Conservation (phyloP, 2,113 vertebrate species). For the Labeo catla region DNA sequence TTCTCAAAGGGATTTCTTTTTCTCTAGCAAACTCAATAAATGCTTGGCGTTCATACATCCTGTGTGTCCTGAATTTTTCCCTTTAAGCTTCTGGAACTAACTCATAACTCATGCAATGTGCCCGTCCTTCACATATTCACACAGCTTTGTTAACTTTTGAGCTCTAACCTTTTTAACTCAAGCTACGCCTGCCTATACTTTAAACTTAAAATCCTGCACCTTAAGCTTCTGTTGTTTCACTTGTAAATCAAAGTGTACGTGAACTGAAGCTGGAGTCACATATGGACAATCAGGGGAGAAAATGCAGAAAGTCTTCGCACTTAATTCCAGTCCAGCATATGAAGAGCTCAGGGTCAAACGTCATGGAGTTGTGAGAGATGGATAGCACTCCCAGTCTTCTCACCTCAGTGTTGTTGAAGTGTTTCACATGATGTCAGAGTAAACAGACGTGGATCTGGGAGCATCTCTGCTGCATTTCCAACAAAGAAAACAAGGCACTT, state of each 20-base stretch:
- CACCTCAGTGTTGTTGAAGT: constrained; percentile 8
- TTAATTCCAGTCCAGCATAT: background rate
- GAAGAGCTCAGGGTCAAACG: background rate
- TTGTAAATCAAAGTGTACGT: background rate
- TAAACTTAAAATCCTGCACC: background rate
- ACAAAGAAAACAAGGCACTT: background rate
- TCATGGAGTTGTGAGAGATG: constrained; percentile 8
- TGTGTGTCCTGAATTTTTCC: constrained; percentile 1
- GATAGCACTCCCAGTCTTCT: background rate
- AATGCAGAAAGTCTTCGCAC: background rate
- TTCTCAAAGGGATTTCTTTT: background rate
- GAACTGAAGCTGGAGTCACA: background rate
- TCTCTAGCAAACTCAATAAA: constrained; percentile 15
- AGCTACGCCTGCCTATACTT: background rate
- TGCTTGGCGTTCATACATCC: background rate
- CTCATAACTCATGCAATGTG: background rate
- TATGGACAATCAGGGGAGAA: background rate
- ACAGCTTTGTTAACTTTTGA: constrained; percentile 1
- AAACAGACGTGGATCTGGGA: background rate
- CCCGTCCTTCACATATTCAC: background rate
- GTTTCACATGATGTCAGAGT: background rate
- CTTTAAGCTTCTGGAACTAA: constrained; percentile 25
- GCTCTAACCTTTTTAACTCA: background rate
- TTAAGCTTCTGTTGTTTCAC: background rate
- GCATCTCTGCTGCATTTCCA: background rate